A percentile compares a stretch with the other conserved stretches of the same genome.
These are phyloP conservation scores for Andinoacara biseriatus DNA, from an alignment of 2,113 vertebrate genomes.

Conservation along the genomic window DNA sequence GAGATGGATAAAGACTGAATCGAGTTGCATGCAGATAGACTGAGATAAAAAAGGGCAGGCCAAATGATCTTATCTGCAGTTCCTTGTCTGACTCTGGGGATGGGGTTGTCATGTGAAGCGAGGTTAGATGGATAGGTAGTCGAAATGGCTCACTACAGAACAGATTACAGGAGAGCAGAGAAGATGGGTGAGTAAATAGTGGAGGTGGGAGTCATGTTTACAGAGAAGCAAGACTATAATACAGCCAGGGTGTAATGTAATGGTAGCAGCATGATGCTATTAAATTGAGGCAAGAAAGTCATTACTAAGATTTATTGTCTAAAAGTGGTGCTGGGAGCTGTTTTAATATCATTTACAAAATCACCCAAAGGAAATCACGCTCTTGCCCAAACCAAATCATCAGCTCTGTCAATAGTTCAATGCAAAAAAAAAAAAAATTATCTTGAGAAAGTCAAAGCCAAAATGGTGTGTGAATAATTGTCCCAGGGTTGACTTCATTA, in stretches of 20 bases:
- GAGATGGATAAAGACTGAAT: constrained; percentile 45
- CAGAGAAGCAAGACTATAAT: constrained; percentile 18
- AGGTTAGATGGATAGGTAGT: constrained; percentile 48
- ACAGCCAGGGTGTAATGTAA: constrained; percentile 7
- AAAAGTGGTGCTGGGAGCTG: constrained; percentile 2
- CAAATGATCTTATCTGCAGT: constrained; percentile 45
- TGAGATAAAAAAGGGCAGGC: constrained; percentile 34
- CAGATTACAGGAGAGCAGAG: constrained; percentile 25
- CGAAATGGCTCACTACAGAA: constrained; percentile 35
- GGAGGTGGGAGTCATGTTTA: constrained; percentile 34
- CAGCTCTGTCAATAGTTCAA: constrained; percentile 5
- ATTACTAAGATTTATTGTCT: constrained; percentile 47
- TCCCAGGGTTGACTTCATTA: background rate
- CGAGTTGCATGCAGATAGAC: constrained; percentile 38
- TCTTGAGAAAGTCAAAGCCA: background rate
- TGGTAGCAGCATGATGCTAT: constrained; percentile 13
- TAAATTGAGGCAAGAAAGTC: constrained; percentile 40
- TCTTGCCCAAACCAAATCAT: constrained; percentile 15
- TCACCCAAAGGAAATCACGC: constrained; percentile 56
- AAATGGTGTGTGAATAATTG: constrained; percentile 1
- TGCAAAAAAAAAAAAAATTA: background rate
- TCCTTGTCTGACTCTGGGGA: constrained; percentile 51
- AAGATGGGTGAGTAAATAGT: constrained; percentile 36
- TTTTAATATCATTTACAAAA: constrained; percentile 44
- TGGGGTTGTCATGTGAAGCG: constrained; percentile 18